phyloP scores from a whole-genome alignment of 2,888 invertebrate genomes.

The Chouioia cunea region DNA sequence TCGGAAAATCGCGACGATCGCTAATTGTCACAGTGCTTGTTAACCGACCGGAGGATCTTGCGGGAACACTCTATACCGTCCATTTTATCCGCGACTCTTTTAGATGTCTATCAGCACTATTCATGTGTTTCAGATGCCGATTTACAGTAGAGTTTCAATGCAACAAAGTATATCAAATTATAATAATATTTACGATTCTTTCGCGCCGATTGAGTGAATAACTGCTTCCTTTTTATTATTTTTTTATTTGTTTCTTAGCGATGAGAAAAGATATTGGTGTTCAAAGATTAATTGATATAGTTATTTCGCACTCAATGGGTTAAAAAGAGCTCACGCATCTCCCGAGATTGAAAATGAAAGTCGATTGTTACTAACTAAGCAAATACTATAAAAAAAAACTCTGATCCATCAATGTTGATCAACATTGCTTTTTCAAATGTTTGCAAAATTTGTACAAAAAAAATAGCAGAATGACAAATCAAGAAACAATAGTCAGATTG shows the following conservation, averaged over 20 bases:
- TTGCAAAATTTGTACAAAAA: constrained; percentile 18
- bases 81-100: constrained; percentile 60
- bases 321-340: constrained; percentile 34
- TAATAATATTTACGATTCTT: constrained; percentile 4
- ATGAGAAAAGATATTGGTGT: constrained; percentile 3
- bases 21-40: constrained; percentile 49
- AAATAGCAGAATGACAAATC: constrained; percentile 22
- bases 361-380: constrained; percentile 38
- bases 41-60: constrained; percentile 64
- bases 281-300: not conserved
- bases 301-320: constrained; percentile 30
- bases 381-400: constrained; percentile 33
- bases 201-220: too few species aligned
- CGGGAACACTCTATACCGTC: constrained; percentile 67
- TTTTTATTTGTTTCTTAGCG: too few species aligned
- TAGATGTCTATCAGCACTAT: constrained; percentile 45
- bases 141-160: constrained; percentile 42
- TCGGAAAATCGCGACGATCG: constrained; percentile 38
- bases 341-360: constrained; percentile 28
- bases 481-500: constrained; percentile 15
- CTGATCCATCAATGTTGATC: constrained; percentile 1
- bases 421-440: constrained; percentile 15
- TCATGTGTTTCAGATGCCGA: constrained; percentile 39
- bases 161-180: constrained; percentile 5
- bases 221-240: too few species aligned